A percentile compares a stretch with the other conserved stretches of the same genome.
Evolutionary conservation across 2,888 invertebrate genomes (phyloP).

Genomic region (Emmelina monodactyla): DNA sequence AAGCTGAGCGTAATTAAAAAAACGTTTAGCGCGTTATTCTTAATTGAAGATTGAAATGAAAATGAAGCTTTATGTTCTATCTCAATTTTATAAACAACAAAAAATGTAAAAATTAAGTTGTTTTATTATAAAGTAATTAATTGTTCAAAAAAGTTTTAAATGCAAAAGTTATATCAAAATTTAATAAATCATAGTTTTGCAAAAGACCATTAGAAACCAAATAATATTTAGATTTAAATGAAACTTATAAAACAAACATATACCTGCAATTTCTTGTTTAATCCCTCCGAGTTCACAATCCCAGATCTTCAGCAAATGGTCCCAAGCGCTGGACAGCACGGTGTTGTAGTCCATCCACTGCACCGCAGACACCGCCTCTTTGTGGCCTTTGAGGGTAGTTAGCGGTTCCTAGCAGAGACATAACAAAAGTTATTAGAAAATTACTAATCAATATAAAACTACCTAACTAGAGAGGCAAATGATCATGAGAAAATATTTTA

Average conservation of each 20-base stretch:
- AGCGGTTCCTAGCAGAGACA: constrained; percentile 71
- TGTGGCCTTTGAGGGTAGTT: constrained; percentile 90
- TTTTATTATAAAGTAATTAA: too few relatives aligned
- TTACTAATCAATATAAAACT: not conserved
- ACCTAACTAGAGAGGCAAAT: too few relatives aligned
- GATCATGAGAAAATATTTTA: not conserved
- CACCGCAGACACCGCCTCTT: constrained; percentile 86
- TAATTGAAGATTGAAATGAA: too few relatives aligned
- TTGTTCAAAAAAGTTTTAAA: too few relatives aligned
- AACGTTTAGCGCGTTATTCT: too few relatives aligned
- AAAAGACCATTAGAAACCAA: too few relatives aligned
- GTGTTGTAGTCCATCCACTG: constrained; percentile 84
- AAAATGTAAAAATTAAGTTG: too few relatives aligned
- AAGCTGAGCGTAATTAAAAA: too few relatives aligned
- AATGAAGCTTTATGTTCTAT: too few relatives aligned
- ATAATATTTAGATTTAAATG: too few relatives aligned
- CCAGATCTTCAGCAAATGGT: constrained; percentile 95
- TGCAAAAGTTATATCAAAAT: not conserved
- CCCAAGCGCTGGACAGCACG: constrained; percentile 90
- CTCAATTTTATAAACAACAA: too few relatives aligned
- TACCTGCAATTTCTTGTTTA: constrained; percentile 77
- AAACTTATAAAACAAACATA: constrained; percentile 4
- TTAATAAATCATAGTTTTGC: not conserved
- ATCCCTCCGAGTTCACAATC: constrained; percentile 87
- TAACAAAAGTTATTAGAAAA: not conserved